phyloP scores from a whole-genome alignment of 2,888 invertebrate species.

The Drosophila helvetica region DNA sequence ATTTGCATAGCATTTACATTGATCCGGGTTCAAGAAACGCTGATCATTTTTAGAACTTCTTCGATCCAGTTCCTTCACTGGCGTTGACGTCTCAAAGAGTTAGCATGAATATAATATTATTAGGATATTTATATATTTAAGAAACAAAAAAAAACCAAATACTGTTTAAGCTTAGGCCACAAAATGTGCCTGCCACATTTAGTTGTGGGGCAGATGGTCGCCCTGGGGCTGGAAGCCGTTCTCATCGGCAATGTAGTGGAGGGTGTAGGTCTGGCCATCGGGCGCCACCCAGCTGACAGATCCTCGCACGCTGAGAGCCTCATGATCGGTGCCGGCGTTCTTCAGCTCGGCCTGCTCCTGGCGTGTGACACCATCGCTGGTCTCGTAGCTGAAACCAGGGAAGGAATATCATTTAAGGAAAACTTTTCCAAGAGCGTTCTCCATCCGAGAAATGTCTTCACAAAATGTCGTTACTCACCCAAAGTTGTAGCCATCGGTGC shows the following conservation, averaged over 20 bases:
- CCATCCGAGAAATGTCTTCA: neutral
- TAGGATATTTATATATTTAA: slow-evolving; percentile 5
- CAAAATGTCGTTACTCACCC: slow-evolving; percentile 68
- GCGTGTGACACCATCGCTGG: slow-evolving; percentile 84
- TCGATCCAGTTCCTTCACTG: too few species aligned
- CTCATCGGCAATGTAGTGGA: slow-evolving; percentile 85
- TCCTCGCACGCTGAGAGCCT: slow-evolving; percentile 84
- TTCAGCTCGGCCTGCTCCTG: slow-evolving; percentile 84
- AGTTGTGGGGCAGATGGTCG: slow-evolving; percentile 79
- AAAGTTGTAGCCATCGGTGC: slow-evolving; percentile 78
- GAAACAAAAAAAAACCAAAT: slow-evolving; percentile 33
- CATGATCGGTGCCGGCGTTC: slow-evolving; percentile 84
- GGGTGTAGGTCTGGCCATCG: slow-evolving; percentile 84
- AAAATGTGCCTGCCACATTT: slow-evolving; percentile 13
- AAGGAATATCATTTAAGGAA: neutral
- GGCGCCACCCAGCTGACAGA: slow-evolving; percentile 83
- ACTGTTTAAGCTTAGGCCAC: slow-evolving; percentile 32
- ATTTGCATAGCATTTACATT: slow-evolving; percentile 14
- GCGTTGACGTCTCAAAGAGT: neutral
- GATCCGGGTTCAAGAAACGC: slow-evolving; percentile 37
- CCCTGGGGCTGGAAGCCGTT: slow-evolving; percentile 85
- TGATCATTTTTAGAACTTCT: neutral
- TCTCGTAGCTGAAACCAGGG: slow-evolving; percentile 77
- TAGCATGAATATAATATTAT: slow-evolving; percentile 1
- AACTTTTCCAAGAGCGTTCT: too few species aligned